Base-by-base conservation (phyloP, 2,888 invertebrate species). In the Dolomedes plantarius region DNA sequence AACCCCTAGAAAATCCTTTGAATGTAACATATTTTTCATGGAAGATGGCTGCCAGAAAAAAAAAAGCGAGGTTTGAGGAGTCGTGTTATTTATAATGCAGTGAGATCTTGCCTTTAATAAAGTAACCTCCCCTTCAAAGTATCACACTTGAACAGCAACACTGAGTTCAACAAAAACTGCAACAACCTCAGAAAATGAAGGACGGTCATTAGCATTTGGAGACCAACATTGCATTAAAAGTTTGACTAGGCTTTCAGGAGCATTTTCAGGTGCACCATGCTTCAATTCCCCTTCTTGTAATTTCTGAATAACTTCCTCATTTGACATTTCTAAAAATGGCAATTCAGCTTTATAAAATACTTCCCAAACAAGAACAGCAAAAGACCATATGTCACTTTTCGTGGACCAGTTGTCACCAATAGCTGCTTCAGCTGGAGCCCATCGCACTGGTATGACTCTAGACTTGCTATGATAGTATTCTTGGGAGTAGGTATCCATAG, bases 361-460 rank as follows among this genome's bases (percentile, higher is more conserved):
- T 92, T 98, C 98, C 97, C 97, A 97, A 29, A 96, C 93, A 16
- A 97, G 94, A 27, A 95, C 96, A 0, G 95, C 97, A 91, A 95
- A 98, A 89, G 97, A 95, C 92, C 96, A 98, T 0, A 97, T 95
- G 91, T 98, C 98, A 90, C 97, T 97, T 91, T 97, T 97, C 62
- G 95, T 95, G 16, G 97, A 97, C 91, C 94, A 97, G 88, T 97
- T 97, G 80, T 96, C 96, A 90, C 98, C 97, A 89, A 95, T 93
- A 0, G 97, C 95, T 1, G 96, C 97, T 91, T 98, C 98, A 23
- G 86, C 69, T 0, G 98, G 95, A 91, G 97, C 91, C 98, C 98
- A 98, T 89, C 98, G 94, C 11, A 98, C 92, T 0, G 98, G 97
- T 72, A 98, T 94, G 89, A 95, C 93, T 93, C 94, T 94, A 90